These are phyloP conservation scores for Drosophila helvetica DNA, from an alignment of 2,888 invertebrate genomes.

Conservation along the genomic window DNA sequence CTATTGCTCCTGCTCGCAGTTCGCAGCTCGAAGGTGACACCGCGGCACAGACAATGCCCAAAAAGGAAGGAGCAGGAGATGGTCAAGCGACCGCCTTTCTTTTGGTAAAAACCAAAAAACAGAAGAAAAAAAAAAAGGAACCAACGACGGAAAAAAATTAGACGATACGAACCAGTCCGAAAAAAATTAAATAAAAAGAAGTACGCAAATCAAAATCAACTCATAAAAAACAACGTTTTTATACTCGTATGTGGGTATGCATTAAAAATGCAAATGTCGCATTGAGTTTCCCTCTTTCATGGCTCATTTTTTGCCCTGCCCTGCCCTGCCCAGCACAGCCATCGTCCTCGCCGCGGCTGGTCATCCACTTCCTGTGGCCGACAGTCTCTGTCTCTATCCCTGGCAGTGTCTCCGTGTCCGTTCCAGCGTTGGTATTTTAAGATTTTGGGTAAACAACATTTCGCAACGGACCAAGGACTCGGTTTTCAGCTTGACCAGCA, in stretches of 20 bases:
- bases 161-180: slow-evolving; percentile 60
- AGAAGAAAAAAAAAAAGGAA: slow-evolving; percentile 47
- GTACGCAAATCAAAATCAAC: slow-evolving; percentile 63
- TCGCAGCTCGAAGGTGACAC: slow-evolving; percentile 80
- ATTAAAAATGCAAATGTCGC: slow-evolving; percentile 83
- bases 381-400: slow-evolving; percentile 7
- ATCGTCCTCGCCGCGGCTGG: slow-evolving; percentile 43
- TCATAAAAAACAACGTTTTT: slow-evolving; percentile 67
- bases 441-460: slow-evolving; percentile 77
- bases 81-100: slow-evolving; percentile 61
- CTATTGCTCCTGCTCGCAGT: slow-evolving; percentile 44
- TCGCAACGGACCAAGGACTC: slow-evolving; percentile 40
- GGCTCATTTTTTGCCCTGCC: slow-evolving; percentile 26
- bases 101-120: slow-evolving; percentile 27
- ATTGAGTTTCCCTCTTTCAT: slow-evolving; percentile 59
- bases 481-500: not conserved
- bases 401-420: too few species aligned
- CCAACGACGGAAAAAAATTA: slow-evolving; percentile 44
- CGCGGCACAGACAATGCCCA: slow-evolving; percentile 66
- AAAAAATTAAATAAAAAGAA: slow-evolving; percentile 39
- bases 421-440: slow-evolving; percentile 55
- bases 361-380: slow-evolving; percentile 53
- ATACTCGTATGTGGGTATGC: slow-evolving; percentile 65
- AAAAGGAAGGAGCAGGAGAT: slow-evolving; percentile 42
- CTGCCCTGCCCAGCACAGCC: slow-evolving; percentile 19